Evolutionary conservation across 2,797 vertebrate species (phyloP), one percentile per base, ranked within the genome.

Genomic region (Molothrus ater): DNA sequence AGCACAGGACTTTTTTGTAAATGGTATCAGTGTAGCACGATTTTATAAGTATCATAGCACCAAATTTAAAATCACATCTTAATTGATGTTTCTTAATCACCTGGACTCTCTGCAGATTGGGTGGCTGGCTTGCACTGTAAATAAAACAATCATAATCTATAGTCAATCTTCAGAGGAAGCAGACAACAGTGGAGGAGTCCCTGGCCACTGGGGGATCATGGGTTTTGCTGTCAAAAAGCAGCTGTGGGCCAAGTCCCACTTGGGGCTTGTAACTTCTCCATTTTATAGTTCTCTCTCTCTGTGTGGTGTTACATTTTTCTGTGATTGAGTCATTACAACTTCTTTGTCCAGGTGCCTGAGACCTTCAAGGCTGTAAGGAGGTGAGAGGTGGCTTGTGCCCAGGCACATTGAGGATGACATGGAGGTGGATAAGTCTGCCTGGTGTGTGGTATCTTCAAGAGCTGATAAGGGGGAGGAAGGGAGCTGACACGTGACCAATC

Each of bases 401-500:
- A 42, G 43, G 15, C 76, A 34, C 7, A 10, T 16, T 29, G 43
- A 57, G 20, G 15, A 38, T 36, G 26, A 68, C 19, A 15, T 11
- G 26, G 38, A 57, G 20, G 13, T 47, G 22, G 15, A 32, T 32
- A 45, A 51, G 24, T 56, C 29, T 47, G 31, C 28, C 17, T 34
- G 20, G 32, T 50, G 36, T 11, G 3, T 1, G 0, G 20, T 34
- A 36, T 42, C 15, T 51, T 86, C 21, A 45, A n/a, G 42, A 53
- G 15, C 13, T 36, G 26, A 32, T 53, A 32, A 34, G 20, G 21
- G 4, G 4, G 34, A 34, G 15, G 18, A 79, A 74, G 56, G 16
- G 5, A 34, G 6, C 21, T 74, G 25, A 34, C 20, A 69, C 0
- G 0, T 24, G 45, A 53, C 34, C 4, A 24, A 6, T 38, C 10